Evolutionary conservation across 2,797 vertebrate genomes (phyloP), one percentile per base, ranked within the genome.

Genomic region (Sternarchorhynchus goeldii): DNA sequence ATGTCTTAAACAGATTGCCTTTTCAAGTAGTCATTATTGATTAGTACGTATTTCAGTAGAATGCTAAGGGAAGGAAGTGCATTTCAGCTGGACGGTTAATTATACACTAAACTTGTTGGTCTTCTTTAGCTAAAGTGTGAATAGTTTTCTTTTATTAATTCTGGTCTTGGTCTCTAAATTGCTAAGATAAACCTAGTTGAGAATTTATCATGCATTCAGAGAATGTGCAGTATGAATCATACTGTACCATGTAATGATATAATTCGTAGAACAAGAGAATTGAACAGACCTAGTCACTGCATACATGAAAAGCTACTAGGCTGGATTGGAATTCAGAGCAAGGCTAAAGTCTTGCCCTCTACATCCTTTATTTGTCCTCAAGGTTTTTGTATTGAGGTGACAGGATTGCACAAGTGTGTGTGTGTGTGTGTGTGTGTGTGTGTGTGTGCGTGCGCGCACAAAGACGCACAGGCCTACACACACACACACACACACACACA

Each of bases 21-120:
- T 80, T 80, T 34, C n/a, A 64, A 29, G 71, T 65, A 71, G 36
- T 45, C 34, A 50, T 0, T 34, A 64, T 71, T 80, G 32, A 75
- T 80, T 58, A 57, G 7, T 20, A 25, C 17, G 69, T 68, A 69
- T 2, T 6, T 58, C 3, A 25, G 6, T 21, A 63, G 78, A 53
- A 68, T 55, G 36, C 12, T 8, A 14, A 16, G 3, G 31, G 18
- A 63, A 58, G 20, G 50, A 39, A 62, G 1, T 74, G 57, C 18
- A 58, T 68, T 73, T 62, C 3, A 2, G 14, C 39, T 68, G 45
- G 45, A 4, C 64, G 57, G 32, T 69, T 65, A 60, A 58, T 67
- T 75, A 21, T 62, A 25, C 4, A 39, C 64, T 16, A 14, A 53
- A 5, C 31, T 66, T 72, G 60, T 64, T 65, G 20, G 68, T 20